Evolutionary conservation across 92 coral and sea anemone species (phyloP), one percentile per base, ranked within the genome.

Genomic region (Porites rus): DNA sequence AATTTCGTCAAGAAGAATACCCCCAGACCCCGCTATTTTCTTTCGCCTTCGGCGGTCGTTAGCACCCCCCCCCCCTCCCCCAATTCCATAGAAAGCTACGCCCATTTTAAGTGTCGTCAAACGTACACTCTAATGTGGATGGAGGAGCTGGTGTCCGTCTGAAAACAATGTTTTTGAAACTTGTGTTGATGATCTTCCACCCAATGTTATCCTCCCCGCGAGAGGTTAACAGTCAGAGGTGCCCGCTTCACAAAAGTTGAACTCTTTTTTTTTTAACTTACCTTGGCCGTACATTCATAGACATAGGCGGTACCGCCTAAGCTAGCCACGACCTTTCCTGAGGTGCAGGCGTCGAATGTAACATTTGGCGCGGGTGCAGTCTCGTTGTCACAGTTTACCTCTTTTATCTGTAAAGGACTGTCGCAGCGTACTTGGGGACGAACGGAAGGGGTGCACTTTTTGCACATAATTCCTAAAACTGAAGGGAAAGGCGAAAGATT

Each of bases 391-490:
- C 87, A 83, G 65, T 83, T 50, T 2, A 83, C 60, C 28, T 73
- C 64, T 11, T 0, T 43, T 38, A 61, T 5, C 18, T 83, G 46
- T 1, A 4, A 22, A 8, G 80, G 24, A 11, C 0, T 4, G 16
- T 50, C 1, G 64, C 87, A 83, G 12, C 1, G 0, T 12, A 1
- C 60, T 14, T 14, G 0, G 2, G 25, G 2, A 14, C 0, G 0
- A 5, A 0, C 50, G 10, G 74, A 51, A 14, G 87, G 87, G 61
- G 38, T 62, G 14, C 87, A 83, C 17, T 0, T 17, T 10, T 83
- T 50, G 73, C 87, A 83, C 1, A n/a, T 74, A 9, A 83, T 73
- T 7, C 80, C 87, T n/a, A 63, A 25, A 51, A 46, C 87, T 83
- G 73, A 62, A 63, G 59, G 22, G 8, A 50, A 53, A 14, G 18